Base-by-base conservation (phyloP, 2,888 invertebrate species). In the Meiosimyza platycephala region DNA sequence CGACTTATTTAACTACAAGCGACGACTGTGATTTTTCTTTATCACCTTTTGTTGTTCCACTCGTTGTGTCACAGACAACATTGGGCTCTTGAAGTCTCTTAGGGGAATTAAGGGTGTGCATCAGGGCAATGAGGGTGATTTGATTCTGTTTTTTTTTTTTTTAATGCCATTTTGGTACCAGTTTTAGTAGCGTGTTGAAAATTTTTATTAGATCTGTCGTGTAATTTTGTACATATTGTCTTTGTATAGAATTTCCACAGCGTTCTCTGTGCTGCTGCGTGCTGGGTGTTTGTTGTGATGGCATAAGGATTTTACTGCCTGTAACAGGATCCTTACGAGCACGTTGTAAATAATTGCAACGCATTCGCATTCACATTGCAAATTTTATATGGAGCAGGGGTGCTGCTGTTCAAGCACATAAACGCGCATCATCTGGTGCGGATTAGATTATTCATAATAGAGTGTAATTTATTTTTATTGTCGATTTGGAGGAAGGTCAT, bases 361-460 rank as follows among this genome's bases (percentile, higher is more conserved):
- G 40, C 40, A 40, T 40, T 40, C 40, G 40, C 72, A 66, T 47
- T 66, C 65, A 55, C 48, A 71, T 71, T 51, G 40, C 28, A 48
- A 40, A 59, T 66, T 71, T 55, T 33, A n/a, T 28, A 13, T 22
- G 13, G 33, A n/a, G 33, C 4, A 28, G 71, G 48, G 47, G 62
- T 57, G 69, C 62, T 28, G 22, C 22, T 52, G 13, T 18, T 71
- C 50, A 48, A 13, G 47, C 13, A n/a, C 60, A 33, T 33, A 75
- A 66, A 67, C 69, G 78, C 74, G 77, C 63, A 82, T 84, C 85
- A 84, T 84, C 84, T 84, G 84, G 78, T 85, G 79, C 79, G 85
- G 83, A 85, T 85, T 85, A 85, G 84, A 84, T 84, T 85, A 85
- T 85, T 84, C 85, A 85, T 85, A 85, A 84, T 84, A 84, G 82